Base-by-base conservation (phyloP, 2,113 vertebrate genomes). In the Hiodon alosoides region DNA sequence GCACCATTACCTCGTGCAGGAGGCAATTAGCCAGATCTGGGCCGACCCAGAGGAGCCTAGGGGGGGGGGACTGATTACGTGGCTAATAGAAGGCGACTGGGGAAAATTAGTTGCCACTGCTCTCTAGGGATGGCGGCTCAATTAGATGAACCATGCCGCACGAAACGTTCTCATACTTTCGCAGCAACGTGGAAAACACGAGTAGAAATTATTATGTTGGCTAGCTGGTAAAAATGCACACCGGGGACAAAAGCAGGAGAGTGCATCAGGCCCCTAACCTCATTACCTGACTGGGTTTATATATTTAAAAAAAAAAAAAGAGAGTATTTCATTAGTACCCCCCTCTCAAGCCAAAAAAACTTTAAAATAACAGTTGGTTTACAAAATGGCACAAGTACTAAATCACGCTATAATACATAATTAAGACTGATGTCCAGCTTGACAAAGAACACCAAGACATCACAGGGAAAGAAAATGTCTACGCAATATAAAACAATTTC, bases 41-140 rank as follows among this genome's bases (percentile, higher is more conserved):
- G 16, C n/a, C 0, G 50, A 64, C 47, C 71, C 14, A 11, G n/a
- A 14, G 73, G 31, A 64, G 11, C 64, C 7, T 6, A 31, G 64
- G 67, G 64, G 64, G 50, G 54, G 48, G 64, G 14, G 7, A 67
- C 48, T 65, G 7, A 67, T 58, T 65, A 67, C n/a, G 11, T 64
- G 53, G 31, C 54, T 74, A 74, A 74, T 67, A 47, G 64, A 67
- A 11, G 52, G 53, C 54, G 11, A 67, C 73, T 59, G 65, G 73
- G 65, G 73, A 55, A 31, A 74, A 67, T 67, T 67, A 74, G 64
- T 64, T 4, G 31, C 64, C 9, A 9, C 31, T 5, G 31, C 13
- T 11, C 70, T 59, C 55, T 72, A 5, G 7, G 3, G 46, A 2
- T 4, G 52, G 14, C 52, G 55, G 60, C 62, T 67, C 64, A 58